Conservation (phyloP, 1,140 invertebrate species). For the Ptiloglossa arizonensis region DNA sequence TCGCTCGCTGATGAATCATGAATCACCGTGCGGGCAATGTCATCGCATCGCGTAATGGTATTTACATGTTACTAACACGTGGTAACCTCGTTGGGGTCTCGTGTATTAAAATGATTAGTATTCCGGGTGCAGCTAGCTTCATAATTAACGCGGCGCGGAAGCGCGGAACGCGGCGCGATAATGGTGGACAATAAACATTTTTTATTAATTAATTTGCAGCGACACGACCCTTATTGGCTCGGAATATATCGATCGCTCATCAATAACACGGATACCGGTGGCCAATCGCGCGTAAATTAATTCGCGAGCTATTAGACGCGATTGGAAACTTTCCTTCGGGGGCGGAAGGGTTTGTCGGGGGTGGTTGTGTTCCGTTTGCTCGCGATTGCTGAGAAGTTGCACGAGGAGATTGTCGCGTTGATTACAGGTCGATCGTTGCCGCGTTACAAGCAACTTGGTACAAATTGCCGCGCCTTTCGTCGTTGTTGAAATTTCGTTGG, state of each 20-base stretch:
- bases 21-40: slow-evolving; percentile 6
- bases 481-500: background rate
- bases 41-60: slow-evolving; percentile 3
- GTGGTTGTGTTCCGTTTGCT: background rate
- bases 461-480: background rate
- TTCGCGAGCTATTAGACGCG: background rate
- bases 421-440: background rate
- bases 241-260: background rate
- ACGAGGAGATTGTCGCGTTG: background rate
- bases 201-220: slow-evolving; percentile 24
- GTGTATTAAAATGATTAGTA: slow-evolving; percentile 36
- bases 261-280: slow-evolving; percentile 1
- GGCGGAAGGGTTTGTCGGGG: too few species aligned
- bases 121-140: slow-evolving; percentile 1
- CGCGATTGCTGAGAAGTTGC: background rate
- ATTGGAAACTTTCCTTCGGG: too few species aligned
- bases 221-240: background rate
- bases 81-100: background rate
- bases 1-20: slow-evolving; percentile 8
- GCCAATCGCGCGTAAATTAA: slow-evolving; percentile 17
- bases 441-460: background rate
- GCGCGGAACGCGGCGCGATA: too few species aligned
- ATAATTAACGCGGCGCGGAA: slow-evolving; percentile 10
- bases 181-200: background rate
- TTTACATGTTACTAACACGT: slow-evolving; percentile 14